phyloP scores from a whole-genome alignment of 2,113 vertebrate species.

The Miniopterus natalensis region DNA sequence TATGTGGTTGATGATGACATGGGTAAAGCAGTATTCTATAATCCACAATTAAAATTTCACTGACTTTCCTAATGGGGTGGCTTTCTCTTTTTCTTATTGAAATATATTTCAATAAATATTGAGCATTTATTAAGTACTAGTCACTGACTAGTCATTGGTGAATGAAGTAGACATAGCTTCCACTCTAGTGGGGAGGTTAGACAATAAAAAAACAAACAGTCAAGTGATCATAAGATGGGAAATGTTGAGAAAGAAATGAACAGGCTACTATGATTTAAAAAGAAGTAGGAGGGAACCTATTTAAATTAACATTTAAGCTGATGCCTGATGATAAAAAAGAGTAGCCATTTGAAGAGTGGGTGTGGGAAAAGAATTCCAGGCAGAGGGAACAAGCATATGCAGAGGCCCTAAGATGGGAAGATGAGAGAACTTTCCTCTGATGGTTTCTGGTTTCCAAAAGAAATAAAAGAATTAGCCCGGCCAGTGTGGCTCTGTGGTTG shows the following conservation, averaged over 20 bases:
- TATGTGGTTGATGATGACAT: neutral
- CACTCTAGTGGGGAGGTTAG: neutral
- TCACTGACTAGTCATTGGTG: neutral
- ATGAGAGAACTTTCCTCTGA: neutral
- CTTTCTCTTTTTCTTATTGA: neutral
- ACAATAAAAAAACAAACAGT: neutral
- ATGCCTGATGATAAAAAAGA: conserved; percentile 20
- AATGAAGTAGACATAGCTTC: neutral
- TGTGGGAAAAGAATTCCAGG: neutral
- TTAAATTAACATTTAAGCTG: neutral
- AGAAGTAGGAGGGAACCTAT: neutral
- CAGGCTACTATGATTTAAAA: neutral
- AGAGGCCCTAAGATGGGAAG: neutral
- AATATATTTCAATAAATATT: neutral
- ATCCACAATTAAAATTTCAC: conserved; percentile 32
- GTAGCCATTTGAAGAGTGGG: neutral
- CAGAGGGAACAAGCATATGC: neutral
- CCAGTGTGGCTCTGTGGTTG: too few relatives aligned
- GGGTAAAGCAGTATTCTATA: conserved; percentile 1
- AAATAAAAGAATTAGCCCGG: neutral
- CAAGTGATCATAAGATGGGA: neutral
- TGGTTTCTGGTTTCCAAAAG: conserved; percentile 40
- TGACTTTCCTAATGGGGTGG: neutral
- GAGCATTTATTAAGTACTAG: conserved; percentile 7
- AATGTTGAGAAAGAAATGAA: conserved; percentile 13